Evolutionary conservation across 2,888 invertebrate genomes (phyloP).

Genomic region (Eupsilia transversa): DNA sequence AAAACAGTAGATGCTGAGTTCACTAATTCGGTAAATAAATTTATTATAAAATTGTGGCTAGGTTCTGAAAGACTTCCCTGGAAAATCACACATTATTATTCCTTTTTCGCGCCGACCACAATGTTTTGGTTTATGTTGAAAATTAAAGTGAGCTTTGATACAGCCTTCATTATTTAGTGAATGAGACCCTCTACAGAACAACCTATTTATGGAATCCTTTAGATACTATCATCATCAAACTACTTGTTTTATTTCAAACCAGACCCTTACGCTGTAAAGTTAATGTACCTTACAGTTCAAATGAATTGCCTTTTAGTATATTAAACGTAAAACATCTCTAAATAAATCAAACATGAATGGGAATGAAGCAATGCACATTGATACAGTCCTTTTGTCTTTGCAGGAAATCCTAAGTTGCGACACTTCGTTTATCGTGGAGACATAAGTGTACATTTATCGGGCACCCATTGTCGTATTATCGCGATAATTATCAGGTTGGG

Average conservation of each 20-base stretch:
- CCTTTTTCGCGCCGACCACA: neutral
- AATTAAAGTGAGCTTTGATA: neutral
- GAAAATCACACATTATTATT: neutral
- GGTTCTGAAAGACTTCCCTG: neutral
- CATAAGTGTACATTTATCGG: conserved; percentile 34
- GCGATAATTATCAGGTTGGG: conserved; percentile 33
- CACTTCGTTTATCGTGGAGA: conserved; percentile 21
- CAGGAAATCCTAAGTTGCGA: conserved; percentile 41
- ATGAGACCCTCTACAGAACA: neutral
- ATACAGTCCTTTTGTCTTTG: conserved; percentile 44
- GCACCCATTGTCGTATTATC: conserved; percentile 28
- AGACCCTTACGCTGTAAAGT: neutral
- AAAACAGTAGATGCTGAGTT: neutral
- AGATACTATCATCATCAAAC: neutral
- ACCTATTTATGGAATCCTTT: neutral
- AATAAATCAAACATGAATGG: conserved; percentile 1
- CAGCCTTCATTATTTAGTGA: neutral
- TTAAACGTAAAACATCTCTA: conserved; percentile 1
- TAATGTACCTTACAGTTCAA: neutral
- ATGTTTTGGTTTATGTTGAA: neutral
- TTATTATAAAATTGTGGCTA: neutral
- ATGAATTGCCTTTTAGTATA: conserved; percentile 8
- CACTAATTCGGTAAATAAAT: neutral
- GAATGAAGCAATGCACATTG: conserved; percentile 22
- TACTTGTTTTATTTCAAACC: neutral